Conservation (phyloP, 1,140 invertebrate species). For the Dendroctonus ponderosae region DNA sequence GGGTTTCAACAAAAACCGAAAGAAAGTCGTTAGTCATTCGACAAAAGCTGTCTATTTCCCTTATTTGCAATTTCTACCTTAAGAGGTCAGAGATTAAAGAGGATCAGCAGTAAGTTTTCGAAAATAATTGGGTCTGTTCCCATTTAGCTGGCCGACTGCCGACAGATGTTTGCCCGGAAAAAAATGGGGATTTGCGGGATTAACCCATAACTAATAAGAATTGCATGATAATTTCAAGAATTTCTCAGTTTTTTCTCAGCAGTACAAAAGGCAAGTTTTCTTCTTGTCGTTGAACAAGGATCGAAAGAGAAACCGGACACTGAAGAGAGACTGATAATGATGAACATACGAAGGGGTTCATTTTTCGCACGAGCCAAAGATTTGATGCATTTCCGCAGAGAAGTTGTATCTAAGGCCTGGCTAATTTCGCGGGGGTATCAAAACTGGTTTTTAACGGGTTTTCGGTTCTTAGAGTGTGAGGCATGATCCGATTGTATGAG, state of each 20-base stretch:
- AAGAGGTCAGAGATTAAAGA: slow-evolving; percentile 18
- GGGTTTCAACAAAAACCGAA: slow-evolving; percentile 15
- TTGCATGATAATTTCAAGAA: too few relatives aligned
- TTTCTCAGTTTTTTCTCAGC: too few relatives aligned
- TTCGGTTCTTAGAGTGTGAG: slow-evolving; percentile 6
- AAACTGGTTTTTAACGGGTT: slow-evolving; percentile 23
- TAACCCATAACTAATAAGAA: too few relatives aligned
- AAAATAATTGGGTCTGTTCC: slow-evolving; percentile 11
- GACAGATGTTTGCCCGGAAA: neutral
- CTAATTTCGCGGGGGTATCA: slow-evolving; percentile 16
- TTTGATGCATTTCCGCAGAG: slow-evolving; percentile 27
- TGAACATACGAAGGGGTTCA: slow-evolving; percentile 5
- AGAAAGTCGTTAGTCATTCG: slow-evolving; percentile 20
- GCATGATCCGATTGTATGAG: neutral
- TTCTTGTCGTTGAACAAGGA: neutral
- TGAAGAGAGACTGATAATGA: slow-evolving; percentile 1
- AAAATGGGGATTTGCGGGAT: too few relatives aligned
- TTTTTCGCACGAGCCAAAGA: slow-evolving; percentile 27
- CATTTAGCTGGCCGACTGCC: slow-evolving; percentile 6
- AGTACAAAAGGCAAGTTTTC: too few relatives aligned
- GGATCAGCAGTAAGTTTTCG: slow-evolving; percentile 9
- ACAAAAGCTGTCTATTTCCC: slow-evolving; percentile 16
- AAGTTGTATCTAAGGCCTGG: slow-evolving; percentile 20
- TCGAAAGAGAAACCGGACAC: neutral
- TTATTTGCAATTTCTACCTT: slow-evolving; percentile 29